Conservation (phyloP, 2,888 invertebrate species). For the Troides helena region DNA sequence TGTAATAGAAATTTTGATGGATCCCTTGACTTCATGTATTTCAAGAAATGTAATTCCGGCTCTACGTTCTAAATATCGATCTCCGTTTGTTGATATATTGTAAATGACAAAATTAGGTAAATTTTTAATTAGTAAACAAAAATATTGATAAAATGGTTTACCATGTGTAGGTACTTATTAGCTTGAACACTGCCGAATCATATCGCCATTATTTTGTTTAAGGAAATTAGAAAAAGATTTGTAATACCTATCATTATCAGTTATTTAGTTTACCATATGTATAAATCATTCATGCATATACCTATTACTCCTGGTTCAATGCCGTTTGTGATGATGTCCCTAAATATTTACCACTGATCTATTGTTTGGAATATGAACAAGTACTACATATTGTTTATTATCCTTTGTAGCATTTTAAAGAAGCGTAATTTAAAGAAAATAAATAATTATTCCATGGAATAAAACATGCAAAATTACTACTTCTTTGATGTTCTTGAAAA, state of each 20-base stretch:
- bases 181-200: slow-evolving; percentile 27
- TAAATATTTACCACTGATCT: background rate
- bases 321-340: slow-evolving; percentile 10
- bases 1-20: slow-evolving; percentile 16
- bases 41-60: slow-evolving; percentile 30
- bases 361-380: slow-evolving; percentile 12
- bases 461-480: slow-evolving; percentile 6
- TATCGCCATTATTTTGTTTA: slow-evolving; percentile 20
- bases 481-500: slow-evolving; percentile 1
- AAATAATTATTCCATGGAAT: slow-evolving; percentile 23
- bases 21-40: slow-evolving; percentile 29
- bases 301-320: slow-evolving; percentile 16
- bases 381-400: slow-evolving; percentile 9
- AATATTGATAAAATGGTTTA: slow-evolving; percentile 18
- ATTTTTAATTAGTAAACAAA: slow-evolving; percentile 23
- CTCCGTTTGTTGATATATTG: slow-evolving; percentile 18
- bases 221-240: slow-evolving; percentile 9
- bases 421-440: slow-evolving; percentile 24
- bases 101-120: slow-evolving; percentile 24
- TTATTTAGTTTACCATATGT: slow-evolving; percentile 16
- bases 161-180: slow-evolving; percentile 27
- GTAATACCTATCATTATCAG: slow-evolving; percentile 1
- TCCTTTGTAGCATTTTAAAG: slow-evolving; percentile 23
- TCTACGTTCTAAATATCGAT: slow-evolving; percentile 22
- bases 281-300: slow-evolving; percentile 3